Percentiles rank a stretch among this genome's conserved stretches.
Evolutionary conservation across 2,888 invertebrate species (phyloP).

Genomic region (Ommatoiulus sabulosus): DNA sequence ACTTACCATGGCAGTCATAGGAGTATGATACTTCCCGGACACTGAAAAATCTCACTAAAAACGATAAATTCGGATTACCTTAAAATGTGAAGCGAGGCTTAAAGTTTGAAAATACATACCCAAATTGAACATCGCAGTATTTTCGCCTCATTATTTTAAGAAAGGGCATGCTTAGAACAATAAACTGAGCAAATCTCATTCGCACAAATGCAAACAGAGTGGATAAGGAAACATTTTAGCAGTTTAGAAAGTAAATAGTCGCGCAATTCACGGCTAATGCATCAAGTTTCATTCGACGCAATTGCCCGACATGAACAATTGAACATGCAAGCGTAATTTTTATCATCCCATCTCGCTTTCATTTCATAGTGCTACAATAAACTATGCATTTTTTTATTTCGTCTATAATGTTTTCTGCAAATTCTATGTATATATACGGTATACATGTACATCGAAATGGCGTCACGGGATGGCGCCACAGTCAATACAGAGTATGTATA

Average conservation of each 20-base stretch:
- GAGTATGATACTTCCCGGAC: not conserved
- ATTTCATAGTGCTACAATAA: not conserved
- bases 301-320: not conserved
- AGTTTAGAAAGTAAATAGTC: not conserved
- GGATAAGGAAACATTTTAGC: not conserved
- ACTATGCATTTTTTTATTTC: not conserved
- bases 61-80: not conserved
- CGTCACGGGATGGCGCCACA: too few relatives aligned
- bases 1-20: too few relatives aligned
- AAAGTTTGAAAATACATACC: not conserved
- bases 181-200: not conserved
- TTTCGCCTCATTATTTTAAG: not conserved
- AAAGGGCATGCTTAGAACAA: not conserved
- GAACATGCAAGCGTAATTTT: not conserved
- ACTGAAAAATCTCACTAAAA: not conserved
- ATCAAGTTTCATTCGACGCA: slow-evolving; percentile 26
- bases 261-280: not conserved
- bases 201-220: not conserved
- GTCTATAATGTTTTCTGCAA: not conserved
- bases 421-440: too few relatives aligned
- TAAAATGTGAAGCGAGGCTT: not conserved
- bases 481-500: too few relatives aligned
- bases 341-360: not conserved
- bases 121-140: not conserved
- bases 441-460: too few relatives aligned